These are phyloP conservation scores for Spinus olivaceus DNA, from an alignment of 2,797 vertebrate species.

Conservation along the genomic window DNA sequence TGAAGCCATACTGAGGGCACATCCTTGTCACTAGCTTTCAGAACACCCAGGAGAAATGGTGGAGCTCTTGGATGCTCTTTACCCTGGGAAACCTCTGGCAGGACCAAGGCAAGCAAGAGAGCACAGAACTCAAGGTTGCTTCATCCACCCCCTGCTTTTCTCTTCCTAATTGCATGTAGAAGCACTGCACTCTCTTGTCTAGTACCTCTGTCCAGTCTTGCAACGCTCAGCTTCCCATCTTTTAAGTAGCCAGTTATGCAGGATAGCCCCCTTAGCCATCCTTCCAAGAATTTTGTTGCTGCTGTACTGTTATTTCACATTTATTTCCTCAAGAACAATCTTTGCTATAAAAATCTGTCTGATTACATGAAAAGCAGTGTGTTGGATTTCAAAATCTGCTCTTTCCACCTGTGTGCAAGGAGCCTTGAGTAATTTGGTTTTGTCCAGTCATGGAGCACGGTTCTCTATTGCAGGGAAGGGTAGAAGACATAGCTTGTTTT, in stretches of 20 bases:
- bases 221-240: neutral
- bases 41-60: neutral
- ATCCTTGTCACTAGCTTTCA: neutral
- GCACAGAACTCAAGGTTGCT: neutral
- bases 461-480: neutral
- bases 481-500: neutral
- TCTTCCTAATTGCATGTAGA: rapidly evolving
- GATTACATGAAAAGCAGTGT: neutral
- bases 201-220: neutral
- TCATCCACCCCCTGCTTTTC: neutral
- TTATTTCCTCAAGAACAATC: neutral
- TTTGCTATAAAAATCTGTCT: neutral
- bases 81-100: neutral
- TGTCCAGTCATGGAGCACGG: neutral
- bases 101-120: neutral
- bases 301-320: neutral
- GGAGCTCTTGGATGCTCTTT: neutral
- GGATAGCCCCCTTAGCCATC: neutral
- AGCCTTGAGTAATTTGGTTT: neutral
- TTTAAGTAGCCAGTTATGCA: neutral
- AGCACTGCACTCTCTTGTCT: neutral
- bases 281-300: neutral
- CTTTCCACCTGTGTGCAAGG: neutral
- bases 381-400: neutral
- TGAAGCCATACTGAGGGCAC: neutral